Conservation (phyloP, 2,113 vertebrate species). For the Morphnarchus princeps region DNA sequence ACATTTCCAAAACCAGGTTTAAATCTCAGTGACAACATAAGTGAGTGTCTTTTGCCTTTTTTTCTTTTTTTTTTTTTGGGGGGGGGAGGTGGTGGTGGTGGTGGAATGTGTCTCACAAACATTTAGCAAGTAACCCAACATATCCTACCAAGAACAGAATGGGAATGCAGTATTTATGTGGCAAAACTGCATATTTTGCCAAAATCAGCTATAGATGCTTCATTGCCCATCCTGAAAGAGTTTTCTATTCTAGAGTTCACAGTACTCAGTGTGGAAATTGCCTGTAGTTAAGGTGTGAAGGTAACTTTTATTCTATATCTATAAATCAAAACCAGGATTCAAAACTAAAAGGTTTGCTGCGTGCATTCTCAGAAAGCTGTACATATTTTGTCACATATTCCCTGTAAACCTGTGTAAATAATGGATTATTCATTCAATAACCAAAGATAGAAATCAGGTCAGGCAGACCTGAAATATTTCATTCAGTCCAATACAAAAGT, state of each 20-base stretch:
- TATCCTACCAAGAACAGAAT: background rate
- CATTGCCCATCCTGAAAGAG: background rate
- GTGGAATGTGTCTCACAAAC: background rate
- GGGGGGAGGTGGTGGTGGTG: fast-evolving
- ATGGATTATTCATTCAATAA: background rate
- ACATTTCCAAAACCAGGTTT: background rate
- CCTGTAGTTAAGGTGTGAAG: background rate
- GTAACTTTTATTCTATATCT: background rate
- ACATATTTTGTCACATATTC: background rate
- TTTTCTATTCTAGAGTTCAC: background rate
- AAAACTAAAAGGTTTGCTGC: background rate
- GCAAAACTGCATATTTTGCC: background rate
- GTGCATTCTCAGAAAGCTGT: background rate
- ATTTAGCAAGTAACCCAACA: background rate
- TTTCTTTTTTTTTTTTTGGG: background rate
- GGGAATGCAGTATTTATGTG: background rate
- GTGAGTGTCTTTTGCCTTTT: background rate
- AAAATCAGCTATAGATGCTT: background rate
- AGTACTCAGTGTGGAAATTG: background rate
- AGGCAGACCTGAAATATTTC: background rate
- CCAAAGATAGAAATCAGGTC: background rate
- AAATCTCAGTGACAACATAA: background rate
- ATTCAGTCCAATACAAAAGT: background rate
- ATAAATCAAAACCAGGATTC: background rate
- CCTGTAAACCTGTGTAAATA: background rate